Conservation (phyloP, 2,888 invertebrate genomes). For the Ditylenchus weischeri region DNA sequence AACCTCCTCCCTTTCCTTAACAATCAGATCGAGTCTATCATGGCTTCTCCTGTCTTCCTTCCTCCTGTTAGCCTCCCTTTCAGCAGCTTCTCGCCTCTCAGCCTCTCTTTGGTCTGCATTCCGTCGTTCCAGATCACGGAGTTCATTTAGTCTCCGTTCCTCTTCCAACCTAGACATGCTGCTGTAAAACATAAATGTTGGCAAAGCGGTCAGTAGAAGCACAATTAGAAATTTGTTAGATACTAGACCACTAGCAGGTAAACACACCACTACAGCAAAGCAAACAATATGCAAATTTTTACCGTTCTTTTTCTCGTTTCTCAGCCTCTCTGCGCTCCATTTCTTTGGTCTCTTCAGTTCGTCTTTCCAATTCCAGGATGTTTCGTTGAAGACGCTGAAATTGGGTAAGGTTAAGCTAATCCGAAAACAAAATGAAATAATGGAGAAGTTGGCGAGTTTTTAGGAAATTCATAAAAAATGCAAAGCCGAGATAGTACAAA, state of each 20-base stretch:
- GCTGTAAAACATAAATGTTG: slow-evolving; percentile 14
- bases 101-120: slow-evolving; percentile 52
- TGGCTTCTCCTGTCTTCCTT: slow-evolving; percentile 50
- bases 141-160: slow-evolving; percentile 48
- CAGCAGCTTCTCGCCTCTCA: slow-evolving; percentile 51
- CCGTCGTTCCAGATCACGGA: slow-evolving; percentile 49
- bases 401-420: too few relatives aligned
- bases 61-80: slow-evolving; percentile 46
- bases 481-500: too few relatives aligned
- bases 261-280: slow-evolving; percentile 9
- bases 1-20: slow-evolving; percentile 46
- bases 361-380: slow-evolving; percentile 45
- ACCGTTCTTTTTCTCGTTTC: slow-evolving; percentile 46
- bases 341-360: slow-evolving; percentile 42
- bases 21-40: slow-evolving; percentile 50
- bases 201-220: slow-evolving; percentile 4
- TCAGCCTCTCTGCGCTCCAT: slow-evolving; percentile 48
- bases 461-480: too few relatives aligned
- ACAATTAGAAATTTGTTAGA: too few relatives aligned
- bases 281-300: not conserved
- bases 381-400: slow-evolving; percentile 38
- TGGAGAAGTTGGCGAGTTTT: too few relatives aligned
- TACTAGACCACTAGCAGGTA: not conserved
- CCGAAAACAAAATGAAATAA: too few relatives aligned
- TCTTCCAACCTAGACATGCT: slow-evolving; percentile 41